Percentiles rank a stretch among this genome's conserved stretches.
Conservation (phyloP, 2,888 invertebrate species). For the Neelides folsomi region DNA sequence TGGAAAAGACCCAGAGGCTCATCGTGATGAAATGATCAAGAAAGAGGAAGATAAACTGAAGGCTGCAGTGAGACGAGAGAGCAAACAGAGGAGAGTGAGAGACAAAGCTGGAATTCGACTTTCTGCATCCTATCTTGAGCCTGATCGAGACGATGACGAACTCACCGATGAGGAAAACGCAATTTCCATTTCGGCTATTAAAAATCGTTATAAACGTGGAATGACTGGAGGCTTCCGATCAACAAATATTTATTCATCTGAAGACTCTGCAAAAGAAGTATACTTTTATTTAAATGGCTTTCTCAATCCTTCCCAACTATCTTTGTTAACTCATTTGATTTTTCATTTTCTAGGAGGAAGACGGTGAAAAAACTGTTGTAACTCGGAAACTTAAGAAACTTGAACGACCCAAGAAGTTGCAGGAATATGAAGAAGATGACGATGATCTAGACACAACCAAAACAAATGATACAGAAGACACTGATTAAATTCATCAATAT, state of each 20-base stretch:
- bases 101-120: slow-evolving; percentile 44
- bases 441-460: slow-evolving; percentile 25
- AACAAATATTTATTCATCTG: slow-evolving; percentile 64
- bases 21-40: slow-evolving; percentile 80
- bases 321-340: no score
- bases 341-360: slow-evolving; percentile 6
- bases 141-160: slow-evolving; percentile 55
- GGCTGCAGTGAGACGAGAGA: slow-evolving; percentile 66
- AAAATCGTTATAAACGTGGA: slow-evolving; percentile 77
- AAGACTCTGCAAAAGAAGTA: slow-evolving; percentile 51
- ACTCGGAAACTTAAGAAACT: slow-evolving; percentile 54
- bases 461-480: slow-evolving; percentile 37
- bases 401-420: slow-evolving; percentile 67
- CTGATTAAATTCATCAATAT: no score
- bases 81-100: slow-evolving; percentile 45
- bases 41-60: slow-evolving; percentile 94
- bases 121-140: slow-evolving; percentile 44
- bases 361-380: slow-evolving; percentile 33
- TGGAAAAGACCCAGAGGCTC: slow-evolving; percentile 85
- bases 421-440: slow-evolving; percentile 40
- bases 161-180: slow-evolving; percentile 88
- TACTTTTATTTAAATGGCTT: no score
- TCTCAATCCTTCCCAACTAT: no score
- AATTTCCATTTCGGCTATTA: slow-evolving; percentile 84
- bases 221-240: slow-evolving; percentile 26